Evolutionary conservation across 2,113 vertebrate species (phyloP).

Genomic region (Petaurus breviceps): DNA sequence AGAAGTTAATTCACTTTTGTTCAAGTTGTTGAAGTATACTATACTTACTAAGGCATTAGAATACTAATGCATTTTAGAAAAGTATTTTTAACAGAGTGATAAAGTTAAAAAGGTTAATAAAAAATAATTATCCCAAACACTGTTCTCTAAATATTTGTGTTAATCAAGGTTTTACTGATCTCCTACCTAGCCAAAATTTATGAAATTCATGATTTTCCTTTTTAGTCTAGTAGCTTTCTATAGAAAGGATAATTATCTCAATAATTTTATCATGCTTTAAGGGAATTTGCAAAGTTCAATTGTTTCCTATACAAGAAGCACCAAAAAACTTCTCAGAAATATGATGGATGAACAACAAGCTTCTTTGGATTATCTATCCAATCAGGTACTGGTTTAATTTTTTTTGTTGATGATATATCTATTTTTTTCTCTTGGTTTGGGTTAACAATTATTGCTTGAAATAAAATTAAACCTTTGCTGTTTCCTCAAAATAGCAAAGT

Average conservation of each 20-base stretch:
- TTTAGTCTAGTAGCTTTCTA: conserved; percentile 35
- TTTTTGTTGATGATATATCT: background rate
- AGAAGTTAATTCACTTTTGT: conserved; percentile 38
- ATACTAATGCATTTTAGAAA: background rate
- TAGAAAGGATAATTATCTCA: conserved; percentile 13
- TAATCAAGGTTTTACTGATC: conserved; percentile 27
- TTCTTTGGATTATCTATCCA: conserved; percentile 91
- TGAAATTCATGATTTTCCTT: conserved; percentile 46
- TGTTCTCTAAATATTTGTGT: conserved; percentile 28
- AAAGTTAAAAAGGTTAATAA: background rate
- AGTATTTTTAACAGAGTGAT: conserved; percentile 41
- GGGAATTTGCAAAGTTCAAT: conserved; percentile 93
- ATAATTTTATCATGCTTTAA: conserved; percentile 77
- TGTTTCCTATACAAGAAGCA: conserved; percentile 90
- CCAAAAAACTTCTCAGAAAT: conserved; percentile 91
- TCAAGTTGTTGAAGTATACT: background rate
- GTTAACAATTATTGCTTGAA: background rate
- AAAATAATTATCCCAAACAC: background rate
- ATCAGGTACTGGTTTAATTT: conserved; percentile 84
- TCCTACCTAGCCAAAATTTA: conserved; percentile 19
- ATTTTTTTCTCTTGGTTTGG: background rate
- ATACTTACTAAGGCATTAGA: conserved; percentile 7
- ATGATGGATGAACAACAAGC: conserved; percentile 93
- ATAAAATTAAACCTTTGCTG: background rate
- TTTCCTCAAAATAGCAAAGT: background rate